Evolutionary conservation across 2,113 vertebrate genomes (phyloP), one percentile per base, ranked within the genome.

Genomic region (Neomonachus schauinslandi): DNA sequence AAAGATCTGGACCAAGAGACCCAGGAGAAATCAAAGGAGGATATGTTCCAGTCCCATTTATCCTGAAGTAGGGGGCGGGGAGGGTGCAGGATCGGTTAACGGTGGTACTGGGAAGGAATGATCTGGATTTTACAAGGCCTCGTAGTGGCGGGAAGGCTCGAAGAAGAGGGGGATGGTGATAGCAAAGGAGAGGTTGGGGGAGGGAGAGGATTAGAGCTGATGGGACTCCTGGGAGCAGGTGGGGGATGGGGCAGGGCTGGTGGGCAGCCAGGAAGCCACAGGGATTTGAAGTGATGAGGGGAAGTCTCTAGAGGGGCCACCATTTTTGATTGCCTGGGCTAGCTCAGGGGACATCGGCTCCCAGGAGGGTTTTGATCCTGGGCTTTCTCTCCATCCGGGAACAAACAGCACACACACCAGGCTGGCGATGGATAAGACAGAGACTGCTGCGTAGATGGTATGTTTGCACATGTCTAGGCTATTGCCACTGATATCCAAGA

Each of bases 401-500:
- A 21, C 31, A 83, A 46, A 55, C 46, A 26, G 46, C 28, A 26
- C 59, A 36, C 6, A 12, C 63, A 49, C 57, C n/a, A 12, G 65
- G n/a, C 61, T 63, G 46, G 26, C 1, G 1, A 82, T 14, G 59
- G 42, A 24, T 19, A 19, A 63, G 81, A 71, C 39, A 61, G 26
- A 63, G 91, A 24, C 26, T 55, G 26, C 1, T 13, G 28, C 33
- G 71, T n/a, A 4, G 14, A 3, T 0, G 26, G n/a, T 19, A 13
- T 18, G 28, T 57, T 31, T 51, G 46, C 26, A 8, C 12, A 31
- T 7, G 14, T 15, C 19, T 2, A 42, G 57, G 19, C 63, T 11
- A 3, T 16, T 1, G 2, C 57, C 24, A 21, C 18, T 1, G 61
- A 57, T 49, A 21, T 1, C 16, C 2, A 0, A 4, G 2, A 59